Evolutionary conservation across 2,797 vertebrate species (phyloP), one percentile per base, ranked within the genome.

Genomic region (Scarus forsteni): DNA sequence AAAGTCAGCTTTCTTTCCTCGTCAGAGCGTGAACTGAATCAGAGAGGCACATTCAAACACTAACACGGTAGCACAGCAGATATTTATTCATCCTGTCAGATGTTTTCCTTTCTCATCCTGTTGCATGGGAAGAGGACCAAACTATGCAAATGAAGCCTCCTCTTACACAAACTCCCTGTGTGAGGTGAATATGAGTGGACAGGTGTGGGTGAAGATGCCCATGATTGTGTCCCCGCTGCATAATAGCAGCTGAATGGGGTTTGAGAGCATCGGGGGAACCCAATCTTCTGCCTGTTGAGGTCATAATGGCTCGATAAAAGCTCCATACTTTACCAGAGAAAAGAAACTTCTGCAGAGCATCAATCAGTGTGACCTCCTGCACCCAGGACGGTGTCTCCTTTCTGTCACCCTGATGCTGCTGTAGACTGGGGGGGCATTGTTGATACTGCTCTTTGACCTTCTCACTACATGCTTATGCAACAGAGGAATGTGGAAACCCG

Each of bases 141-240:
- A 66, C 66, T 67, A 85, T 90, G 83, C 81, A 80, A 86, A 86
- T 79, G 70, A 73, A 56, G 73, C 8, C 40, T 66, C 59, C 7
- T 18, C 61, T 62, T 70, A 69, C 70, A 81, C 73, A 84, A 73
- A 72, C 70, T 68, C 39, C 45, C 73, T 83, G 88, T 90, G 89
- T 90, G 79, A 74, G 46, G 79, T 67, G 85, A 76, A 82, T 86
- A 65, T 72, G 79, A 83, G 85, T 62, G 80, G 85, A 85, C 83
- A 89, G 89, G 88, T 92, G 85, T 89, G 89, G 89, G 82, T 75
- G 55, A 85, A 88, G 76, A 80, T 71, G 86, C 79, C 38, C 55
- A 77, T 89, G 80, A 80, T 89, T 70, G 82, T 75, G 76, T 73
- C 65, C 70, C 71, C 7, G 71, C 60, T 18, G 84, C 40, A 88